phyloP scores from a whole-genome alignment of 2,797 vertebrate genomes.

The Poeciliopsis turneri region DNA sequence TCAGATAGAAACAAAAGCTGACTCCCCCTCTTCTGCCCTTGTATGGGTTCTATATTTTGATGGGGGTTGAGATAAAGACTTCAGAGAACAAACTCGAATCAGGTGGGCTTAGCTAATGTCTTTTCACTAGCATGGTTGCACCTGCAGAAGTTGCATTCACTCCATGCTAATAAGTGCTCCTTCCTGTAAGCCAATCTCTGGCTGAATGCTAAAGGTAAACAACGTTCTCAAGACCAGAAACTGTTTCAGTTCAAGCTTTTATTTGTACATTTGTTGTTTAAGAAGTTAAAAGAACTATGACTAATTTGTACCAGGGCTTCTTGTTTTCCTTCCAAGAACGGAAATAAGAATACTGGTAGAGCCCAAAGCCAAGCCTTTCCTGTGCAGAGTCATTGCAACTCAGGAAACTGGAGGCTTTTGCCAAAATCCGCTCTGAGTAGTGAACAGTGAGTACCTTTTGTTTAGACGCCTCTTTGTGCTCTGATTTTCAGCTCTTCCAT shows the following conservation, averaged over 20 bases:
- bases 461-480: constrained; percentile 60
- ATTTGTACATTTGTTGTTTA: constrained; percentile 15
- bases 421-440: constrained; percentile 41
- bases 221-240: constrained; percentile 22
- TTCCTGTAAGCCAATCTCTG: constrained; percentile 16
- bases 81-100: constrained; percentile 44
- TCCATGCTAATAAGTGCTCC: constrained; percentile 34
- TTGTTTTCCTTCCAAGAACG: constrained; percentile 25
- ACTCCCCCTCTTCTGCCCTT: constrained; percentile 48
- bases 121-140: constrained; percentile 52
- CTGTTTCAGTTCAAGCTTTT: constrained; percentile 24
- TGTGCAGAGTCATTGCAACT: constrained; percentile 28
- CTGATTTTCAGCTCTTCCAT: constrained; percentile 87
- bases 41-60: constrained; percentile 48
- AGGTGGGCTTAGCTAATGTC: constrained; percentile 55
- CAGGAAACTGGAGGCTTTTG: constrained; percentile 54
- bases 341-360: constrained; percentile 55
- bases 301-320: constrained; percentile 21
- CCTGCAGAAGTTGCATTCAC: constrained; percentile 58
- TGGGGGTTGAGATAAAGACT: constrained; percentile 55
- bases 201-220: constrained; percentile 4
- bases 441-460: constrained; percentile 33
- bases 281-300: constrained; percentile 16
- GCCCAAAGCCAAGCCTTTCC: constrained; percentile 31
- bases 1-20: constrained; percentile 47